Evolutionary conservation across 2,888 invertebrate species (phyloP).

Genomic region (Tenthredo livida): DNA sequence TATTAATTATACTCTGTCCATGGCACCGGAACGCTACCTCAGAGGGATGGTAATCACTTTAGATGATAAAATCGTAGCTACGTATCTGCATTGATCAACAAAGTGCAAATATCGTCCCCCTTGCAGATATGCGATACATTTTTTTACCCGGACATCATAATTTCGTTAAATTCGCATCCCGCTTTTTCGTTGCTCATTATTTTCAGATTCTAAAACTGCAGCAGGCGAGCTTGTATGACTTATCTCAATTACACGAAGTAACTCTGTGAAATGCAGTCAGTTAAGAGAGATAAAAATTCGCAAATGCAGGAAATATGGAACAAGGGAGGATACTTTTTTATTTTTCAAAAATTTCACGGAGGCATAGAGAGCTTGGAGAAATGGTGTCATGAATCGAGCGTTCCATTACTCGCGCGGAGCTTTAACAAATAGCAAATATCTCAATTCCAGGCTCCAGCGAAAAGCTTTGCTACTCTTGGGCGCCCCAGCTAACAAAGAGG

Average conservation of each 20-base stretch:
- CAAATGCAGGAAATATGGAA: background rate
- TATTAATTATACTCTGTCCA: background rate
- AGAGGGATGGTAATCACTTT: background rate
- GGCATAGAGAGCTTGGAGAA: background rate
- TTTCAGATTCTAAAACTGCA: background rate
- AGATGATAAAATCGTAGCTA: background rate
- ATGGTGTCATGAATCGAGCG: conserved; percentile 28
- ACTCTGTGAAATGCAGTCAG: background rate
- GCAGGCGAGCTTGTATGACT: background rate
- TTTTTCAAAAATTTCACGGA: conserved; percentile 6
- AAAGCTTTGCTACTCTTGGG: conserved; percentile 20
- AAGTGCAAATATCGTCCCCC: background rate
- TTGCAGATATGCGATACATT: too few species aligned
- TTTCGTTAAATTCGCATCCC: background rate
- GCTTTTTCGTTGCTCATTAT: background rate
- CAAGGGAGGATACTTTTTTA: background rate
- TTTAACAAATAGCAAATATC: conserved; percentile 14
- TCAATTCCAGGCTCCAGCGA: conserved; percentile 26
- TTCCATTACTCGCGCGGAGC: conserved; percentile 11
- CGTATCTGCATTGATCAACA: background rate
- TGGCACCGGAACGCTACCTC: background rate
- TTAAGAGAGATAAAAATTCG: background rate
- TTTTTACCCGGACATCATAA: background rate
- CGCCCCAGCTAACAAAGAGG: conserved; percentile 18
- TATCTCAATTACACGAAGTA: background rate